These are phyloP conservation scores for Atlantisia rogersi DNA, from an alignment of 2,113 vertebrate genomes.

Conservation along the genomic window DNA sequence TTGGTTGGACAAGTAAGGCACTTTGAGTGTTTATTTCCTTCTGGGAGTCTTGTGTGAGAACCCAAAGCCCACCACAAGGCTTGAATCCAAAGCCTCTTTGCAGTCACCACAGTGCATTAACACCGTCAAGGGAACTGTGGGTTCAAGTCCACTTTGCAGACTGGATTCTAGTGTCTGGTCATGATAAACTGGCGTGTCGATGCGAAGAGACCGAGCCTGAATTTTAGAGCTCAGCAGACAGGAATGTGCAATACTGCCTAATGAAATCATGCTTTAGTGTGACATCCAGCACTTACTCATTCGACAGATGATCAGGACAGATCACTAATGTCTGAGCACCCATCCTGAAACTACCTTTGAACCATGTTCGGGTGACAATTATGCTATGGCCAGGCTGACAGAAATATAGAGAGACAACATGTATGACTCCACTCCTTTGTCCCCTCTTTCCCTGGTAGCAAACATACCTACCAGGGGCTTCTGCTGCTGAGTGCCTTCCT, in stretches of 20 bases:
- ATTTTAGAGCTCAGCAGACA: background rate
- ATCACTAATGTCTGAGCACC: background rate
- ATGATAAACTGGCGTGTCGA: background rate
- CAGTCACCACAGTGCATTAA: background rate
- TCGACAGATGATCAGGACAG: background rate
- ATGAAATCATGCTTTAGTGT: background rate
- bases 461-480: background rate
- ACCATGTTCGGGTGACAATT: background rate
- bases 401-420: background rate
- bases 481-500: background rate
- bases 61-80: background rate
- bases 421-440: background rate
- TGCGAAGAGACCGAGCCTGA: background rate
- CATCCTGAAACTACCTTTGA: background rate
- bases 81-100: background rate
- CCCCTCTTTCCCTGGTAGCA: background rate
- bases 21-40: background rate
- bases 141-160: background rate
- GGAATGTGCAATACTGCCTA: background rate
- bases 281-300: background rate
- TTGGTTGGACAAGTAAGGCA: background rate
- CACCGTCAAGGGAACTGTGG: background rate
- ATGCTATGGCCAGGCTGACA: background rate
- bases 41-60: background rate
- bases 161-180: background rate